Conservation (phyloP, 1,140 invertebrate species). For the Leptinotarsa defecta region DNA sequence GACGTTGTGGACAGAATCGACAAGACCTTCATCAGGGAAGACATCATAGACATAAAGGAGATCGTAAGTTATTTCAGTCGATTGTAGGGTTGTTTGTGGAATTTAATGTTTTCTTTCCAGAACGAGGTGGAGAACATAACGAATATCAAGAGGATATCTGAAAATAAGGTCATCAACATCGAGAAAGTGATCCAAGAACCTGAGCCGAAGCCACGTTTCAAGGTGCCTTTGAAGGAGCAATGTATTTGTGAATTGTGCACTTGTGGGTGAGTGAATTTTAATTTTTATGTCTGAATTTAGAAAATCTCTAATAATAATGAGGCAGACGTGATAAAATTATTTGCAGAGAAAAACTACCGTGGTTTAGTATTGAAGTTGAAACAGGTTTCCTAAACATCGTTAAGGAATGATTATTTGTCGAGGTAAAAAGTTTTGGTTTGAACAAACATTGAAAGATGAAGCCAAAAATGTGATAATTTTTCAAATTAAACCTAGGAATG, state of each 20-base stretch:
- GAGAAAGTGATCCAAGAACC: constrained; percentile 57
- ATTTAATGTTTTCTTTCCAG: constrained; percentile 43
- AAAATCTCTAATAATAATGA: too few species aligned
- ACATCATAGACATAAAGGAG: constrained; percentile 51
- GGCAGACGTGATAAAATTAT: too few species aligned
- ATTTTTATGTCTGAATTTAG: too few species aligned
- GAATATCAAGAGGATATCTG: constrained; percentile 50
- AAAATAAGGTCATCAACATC: constrained; percentile 53
- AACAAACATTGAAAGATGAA: too few species aligned
- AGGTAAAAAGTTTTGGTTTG: too few species aligned
- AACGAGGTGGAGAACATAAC: constrained; percentile 54
- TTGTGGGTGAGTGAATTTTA: constrained; percentile 75
- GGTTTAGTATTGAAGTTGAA: too few species aligned
- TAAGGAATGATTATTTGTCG: too few species aligned
- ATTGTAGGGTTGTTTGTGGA: constrained; percentile 17
- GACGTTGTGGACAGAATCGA: constrained; percentile 37
- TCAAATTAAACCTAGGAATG: too few species aligned
- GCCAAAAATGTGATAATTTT: too few species aligned
- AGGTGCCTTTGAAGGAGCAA: constrained; percentile 68
- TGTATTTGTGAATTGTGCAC: constrained; percentile 90
- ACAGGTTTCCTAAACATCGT: too few species aligned
- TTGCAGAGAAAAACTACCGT: too few species aligned
- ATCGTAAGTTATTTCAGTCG: constrained; percentile 46
- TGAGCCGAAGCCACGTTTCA: constrained; percentile 44
- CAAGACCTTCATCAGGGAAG: constrained; percentile 45